A percentile compares a stretch with the other conserved stretches of the same genome.
Conservation (phyloP, 2,888 invertebrate genomes). For the Phortica okadai region DNA sequence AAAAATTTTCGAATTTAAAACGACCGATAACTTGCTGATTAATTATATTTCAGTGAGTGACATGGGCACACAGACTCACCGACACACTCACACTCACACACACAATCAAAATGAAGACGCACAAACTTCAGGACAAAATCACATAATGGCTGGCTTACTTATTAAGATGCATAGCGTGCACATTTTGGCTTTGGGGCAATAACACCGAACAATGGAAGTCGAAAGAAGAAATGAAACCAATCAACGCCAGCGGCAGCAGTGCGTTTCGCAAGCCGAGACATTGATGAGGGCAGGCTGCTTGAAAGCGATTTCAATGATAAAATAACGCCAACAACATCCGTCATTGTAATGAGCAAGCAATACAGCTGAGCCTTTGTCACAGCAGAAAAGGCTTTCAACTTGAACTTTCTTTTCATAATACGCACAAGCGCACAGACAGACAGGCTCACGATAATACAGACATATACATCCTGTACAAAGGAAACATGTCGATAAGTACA, state of each 20-base stretch:
- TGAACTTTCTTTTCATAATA: constrained; percentile 29
- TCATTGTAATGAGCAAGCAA: constrained; percentile 33
- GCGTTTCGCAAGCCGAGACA: constrained; percentile 29
- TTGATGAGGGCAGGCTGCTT: not conserved
- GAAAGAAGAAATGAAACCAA: not conserved
- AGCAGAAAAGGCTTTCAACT: constrained; percentile 39
- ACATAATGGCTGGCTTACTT: not conserved
- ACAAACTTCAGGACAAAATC: not conserved
- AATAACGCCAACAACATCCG: constrained; percentile 5
- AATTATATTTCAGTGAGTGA: no score
- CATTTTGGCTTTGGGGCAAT: not conserved
- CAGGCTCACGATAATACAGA: not conserved
- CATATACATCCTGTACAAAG: no score
- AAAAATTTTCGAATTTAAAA: not conserved
- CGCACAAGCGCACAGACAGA: not conserved
- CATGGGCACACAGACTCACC: no score
- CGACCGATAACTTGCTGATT: no score
- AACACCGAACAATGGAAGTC: not conserved
- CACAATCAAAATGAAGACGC: not conserved
- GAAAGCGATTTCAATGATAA: constrained; percentile 9
- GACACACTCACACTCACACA: not conserved
- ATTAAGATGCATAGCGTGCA: not conserved
- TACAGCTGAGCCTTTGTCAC: constrained; percentile 3
- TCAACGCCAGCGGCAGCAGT: not conserved
- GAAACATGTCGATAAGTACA: not conserved